Evolutionary conservation across 2,888 invertebrate genomes (phyloP), one percentile per base, ranked within the genome.

Genomic region (Smittia aterrima): DNA sequence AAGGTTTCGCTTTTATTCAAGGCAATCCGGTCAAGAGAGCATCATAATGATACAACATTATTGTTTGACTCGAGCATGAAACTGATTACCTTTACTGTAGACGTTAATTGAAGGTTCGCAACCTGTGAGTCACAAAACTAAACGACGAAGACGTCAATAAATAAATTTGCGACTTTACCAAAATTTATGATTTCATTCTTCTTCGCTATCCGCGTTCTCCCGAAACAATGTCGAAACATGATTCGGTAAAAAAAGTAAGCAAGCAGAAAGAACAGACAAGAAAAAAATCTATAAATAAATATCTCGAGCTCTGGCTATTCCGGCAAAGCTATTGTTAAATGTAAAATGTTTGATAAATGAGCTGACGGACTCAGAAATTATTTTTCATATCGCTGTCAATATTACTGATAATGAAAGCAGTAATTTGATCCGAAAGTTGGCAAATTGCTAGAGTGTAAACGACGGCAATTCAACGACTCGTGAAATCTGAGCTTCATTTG

Each of bases 101-200:
- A n/a, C 24, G 11, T 25, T 67, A 25, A 67, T 41, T 67, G 47
- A 47, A 67, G 47, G 67, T 67, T 67, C 47, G 16, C 41, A 41
- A 67, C 16, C 24, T 22, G n/a, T 16, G 16, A 20, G 16, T 11
- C 58, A 62, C 25, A 25, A 32, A 24, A 24, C 62, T 6, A 16
- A 62, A 24, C n/a, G 64, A 9, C 32, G 4, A 47, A 47, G 47
- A 11, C 16, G 16, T 47, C 2, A 47, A 11, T 16, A 47, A n/a
- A 47, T 16, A 3, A 16, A 47, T n/a, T 11, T 16, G 47, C 16
- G n/a, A 47, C 47, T n/a, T 47, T 38, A 27, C 13, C 16, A 62
- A 67, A 67, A 68, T 53, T 68, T 68, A 68, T 68, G 47, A 68
- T 47, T 68, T 68, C 53, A 68, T 68, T 47, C 68, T 38, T 68